Percentiles rank a stretch among this genome's conserved stretches.
Evolutionary conservation across 2,113 vertebrate species (phyloP).

Genomic region (Neolamprologus sp.): DNA sequence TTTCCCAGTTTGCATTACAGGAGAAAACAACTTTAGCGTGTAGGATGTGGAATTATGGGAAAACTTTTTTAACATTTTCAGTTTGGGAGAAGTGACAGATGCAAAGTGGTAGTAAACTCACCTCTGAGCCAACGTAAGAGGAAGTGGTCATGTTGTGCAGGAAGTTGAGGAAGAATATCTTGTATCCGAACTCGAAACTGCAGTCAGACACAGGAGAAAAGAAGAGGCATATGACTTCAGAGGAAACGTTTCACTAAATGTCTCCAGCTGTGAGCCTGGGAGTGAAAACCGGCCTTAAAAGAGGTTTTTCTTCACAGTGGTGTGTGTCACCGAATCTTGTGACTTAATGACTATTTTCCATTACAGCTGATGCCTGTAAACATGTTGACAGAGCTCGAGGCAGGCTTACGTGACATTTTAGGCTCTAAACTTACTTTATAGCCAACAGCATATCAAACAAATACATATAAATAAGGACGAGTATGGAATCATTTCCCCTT

Average conservation of each 20-base stretch:
- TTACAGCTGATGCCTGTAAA: not conserved
- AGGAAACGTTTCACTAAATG: not conserved
- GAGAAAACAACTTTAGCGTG: not conserved
- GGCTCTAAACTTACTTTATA: not conserved
- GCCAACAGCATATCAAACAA: not conserved
- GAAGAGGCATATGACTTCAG: not conserved
- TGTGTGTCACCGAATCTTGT: not conserved
- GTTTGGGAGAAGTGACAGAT: not conserved
- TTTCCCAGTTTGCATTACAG: fast-evolving
- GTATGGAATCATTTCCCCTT: fast-evolving
- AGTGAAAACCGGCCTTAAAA: fast-evolving
- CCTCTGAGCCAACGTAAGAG: slow-evolving; percentile 94
- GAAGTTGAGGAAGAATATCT: slow-evolving; percentile 81
- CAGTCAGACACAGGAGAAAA: not conserved
- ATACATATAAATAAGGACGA: not conserved
- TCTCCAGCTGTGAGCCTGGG: not conserved
- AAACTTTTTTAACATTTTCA: not conserved
- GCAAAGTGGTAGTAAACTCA: slow-evolving; percentile 46
- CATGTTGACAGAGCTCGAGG: not conserved
- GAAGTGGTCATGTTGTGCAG: slow-evolving; percentile 83
- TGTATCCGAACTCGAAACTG: slow-evolving; percentile 85
- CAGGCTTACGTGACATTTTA: not conserved
- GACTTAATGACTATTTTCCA: not conserved
- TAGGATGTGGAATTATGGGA: not conserved
- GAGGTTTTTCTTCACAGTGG: not conserved